Percentiles rank a stretch among this genome's conserved stretches.
phyloP scores from a whole-genome alignment of 1,140 invertebrate species.

The Hyles euphorbiae region DNA sequence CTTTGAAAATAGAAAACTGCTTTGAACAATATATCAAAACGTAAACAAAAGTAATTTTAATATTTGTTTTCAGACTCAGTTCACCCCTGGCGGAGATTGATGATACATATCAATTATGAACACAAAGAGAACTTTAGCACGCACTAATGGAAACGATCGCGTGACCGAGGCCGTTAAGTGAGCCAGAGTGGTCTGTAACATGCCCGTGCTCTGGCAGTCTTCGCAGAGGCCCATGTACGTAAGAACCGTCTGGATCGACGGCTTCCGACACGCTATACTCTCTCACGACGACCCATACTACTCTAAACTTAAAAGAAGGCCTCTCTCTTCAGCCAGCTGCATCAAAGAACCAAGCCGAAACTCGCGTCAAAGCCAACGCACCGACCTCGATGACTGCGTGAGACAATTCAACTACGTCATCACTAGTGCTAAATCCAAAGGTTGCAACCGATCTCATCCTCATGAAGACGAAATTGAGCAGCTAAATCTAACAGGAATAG shows the following conservation, averaged over 20 bases:
- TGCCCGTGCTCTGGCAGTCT: constrained; percentile 79
- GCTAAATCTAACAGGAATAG: constrained; percentile 47
- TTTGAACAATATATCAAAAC: not conserved
- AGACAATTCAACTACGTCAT: constrained; percentile 51
- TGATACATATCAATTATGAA: constrained; percentile 49
- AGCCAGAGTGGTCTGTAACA: constrained; percentile 38
- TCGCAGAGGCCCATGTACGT: constrained; percentile 83
- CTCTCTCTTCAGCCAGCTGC: constrained; percentile 43
- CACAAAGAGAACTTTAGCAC: constrained; percentile 33
- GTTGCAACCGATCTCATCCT: constrained; percentile 14
- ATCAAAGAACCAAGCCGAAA: constrained; percentile 26
- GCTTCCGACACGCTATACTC: constrained; percentile 82
- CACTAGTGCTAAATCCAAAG: constrained; percentile 33
- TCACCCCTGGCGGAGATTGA: constrained; percentile 9
- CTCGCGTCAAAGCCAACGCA: constrained; percentile 32
- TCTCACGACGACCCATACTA: constrained; percentile 78
- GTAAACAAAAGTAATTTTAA: constrained; percentile 14
- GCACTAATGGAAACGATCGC: constrained; percentile 31
- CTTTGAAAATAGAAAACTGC: not conserved
- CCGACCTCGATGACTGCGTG: constrained; percentile 32
- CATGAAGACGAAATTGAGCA: constrained; percentile 35
- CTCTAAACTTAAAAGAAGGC: constrained; percentile 45
- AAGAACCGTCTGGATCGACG: constrained; percentile 82
- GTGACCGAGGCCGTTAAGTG: constrained; percentile 29
- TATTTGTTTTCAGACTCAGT: constrained; percentile 27